Conservation (phyloP, 2,888 invertebrate genomes). For the Camptogramma bilineatum region DNA sequence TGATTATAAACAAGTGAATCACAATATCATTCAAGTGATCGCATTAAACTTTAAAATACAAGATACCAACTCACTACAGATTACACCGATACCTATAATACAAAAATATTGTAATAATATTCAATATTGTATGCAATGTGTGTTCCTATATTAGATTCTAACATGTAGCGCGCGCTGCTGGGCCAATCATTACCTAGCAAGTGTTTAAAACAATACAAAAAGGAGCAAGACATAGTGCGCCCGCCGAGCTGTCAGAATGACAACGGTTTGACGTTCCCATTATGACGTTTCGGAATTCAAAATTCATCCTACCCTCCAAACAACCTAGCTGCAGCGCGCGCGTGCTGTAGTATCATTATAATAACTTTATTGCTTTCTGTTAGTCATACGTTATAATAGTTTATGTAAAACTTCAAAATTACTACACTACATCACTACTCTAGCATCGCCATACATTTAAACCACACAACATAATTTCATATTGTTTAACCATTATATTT, state of each 20-base stretch:
- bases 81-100: slow-evolving; percentile 81
- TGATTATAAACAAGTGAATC: slow-evolving; percentile 62
- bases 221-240: slow-evolving; percentile 27
- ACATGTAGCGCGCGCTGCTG: slow-evolving; percentile 75
- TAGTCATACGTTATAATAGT: slow-evolving; percentile 68
- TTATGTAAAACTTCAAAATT: slow-evolving; percentile 84
- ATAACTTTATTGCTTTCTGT: slow-evolving; percentile 82
- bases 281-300: slow-evolving; percentile 27
- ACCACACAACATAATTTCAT: slow-evolving; percentile 78
- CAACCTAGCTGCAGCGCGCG: slow-evolving; percentile 70
- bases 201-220: slow-evolving; percentile 37
- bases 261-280: slow-evolving; percentile 23
- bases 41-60: slow-evolving; percentile 67
- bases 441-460: slow-evolving; percentile 82
- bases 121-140: slow-evolving; percentile 74
- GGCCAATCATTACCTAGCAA: slow-evolving; percentile 48
- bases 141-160: slow-evolving; percentile 68
- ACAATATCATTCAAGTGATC: slow-evolving; percentile 66
- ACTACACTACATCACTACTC: slow-evolving; percentile 81
- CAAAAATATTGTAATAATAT: slow-evolving; percentile 81
- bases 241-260: slow-evolving; percentile 20
- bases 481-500: slow-evolving; percentile 72
- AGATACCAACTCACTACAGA: slow-evolving; percentile 79
- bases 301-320: slow-evolving; percentile 16
- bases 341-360: slow-evolving; percentile 67